These are phyloP conservation scores for Brassicogethes aeneus DNA, from an alignment of 2,888 invertebrate genomes.

Conservation along the genomic window DNA sequence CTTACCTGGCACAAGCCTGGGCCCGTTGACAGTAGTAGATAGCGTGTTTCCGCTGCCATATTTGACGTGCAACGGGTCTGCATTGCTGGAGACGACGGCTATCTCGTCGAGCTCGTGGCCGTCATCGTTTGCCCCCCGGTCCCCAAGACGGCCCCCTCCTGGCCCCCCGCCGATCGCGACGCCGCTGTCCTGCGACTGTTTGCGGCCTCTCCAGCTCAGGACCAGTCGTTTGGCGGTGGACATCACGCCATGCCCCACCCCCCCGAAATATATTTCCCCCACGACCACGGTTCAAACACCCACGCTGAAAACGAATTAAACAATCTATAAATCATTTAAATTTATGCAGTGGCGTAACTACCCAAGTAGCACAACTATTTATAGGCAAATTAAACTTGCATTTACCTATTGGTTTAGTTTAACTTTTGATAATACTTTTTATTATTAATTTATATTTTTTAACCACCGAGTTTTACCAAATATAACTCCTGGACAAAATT, in stretches of 20 bases:
- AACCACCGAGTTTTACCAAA: no score
- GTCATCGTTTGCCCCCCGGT: conserved; percentile 29
- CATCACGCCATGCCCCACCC: conserved; percentile 41
- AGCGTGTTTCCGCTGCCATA: conserved; percentile 47
- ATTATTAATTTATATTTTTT: no score
- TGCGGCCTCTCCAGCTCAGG: conserved; percentile 51
- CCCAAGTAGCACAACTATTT: no score
- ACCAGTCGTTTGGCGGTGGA: conserved; percentile 56
- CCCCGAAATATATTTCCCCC: conserved; percentile 17
- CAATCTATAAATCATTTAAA: neutral
- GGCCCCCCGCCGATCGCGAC: conserved; percentile 39
- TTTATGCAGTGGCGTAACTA: no score
- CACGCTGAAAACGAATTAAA: conserved; percentile 8
- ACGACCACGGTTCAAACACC: conserved; percentile 7
- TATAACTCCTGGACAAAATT: no score
- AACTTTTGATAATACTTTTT: no score
- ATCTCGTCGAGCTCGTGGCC: conserved; percentile 58
- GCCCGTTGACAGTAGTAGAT: conserved; percentile 48
- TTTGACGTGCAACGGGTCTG: conserved; percentile 46
- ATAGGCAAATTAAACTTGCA: no score
- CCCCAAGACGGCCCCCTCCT: conserved; percentile 28
- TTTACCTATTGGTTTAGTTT: no score
- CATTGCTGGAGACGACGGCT: conserved; percentile 53
- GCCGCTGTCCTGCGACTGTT: conserved; percentile 48
- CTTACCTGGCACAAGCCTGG: conserved; percentile 50